A percentile compares a stretch with the other conserved stretches of the same genome.
phyloP scores from a whole-genome alignment of 2,797 vertebrate genomes.

The Synaphobranchus kaupii region DNA sequence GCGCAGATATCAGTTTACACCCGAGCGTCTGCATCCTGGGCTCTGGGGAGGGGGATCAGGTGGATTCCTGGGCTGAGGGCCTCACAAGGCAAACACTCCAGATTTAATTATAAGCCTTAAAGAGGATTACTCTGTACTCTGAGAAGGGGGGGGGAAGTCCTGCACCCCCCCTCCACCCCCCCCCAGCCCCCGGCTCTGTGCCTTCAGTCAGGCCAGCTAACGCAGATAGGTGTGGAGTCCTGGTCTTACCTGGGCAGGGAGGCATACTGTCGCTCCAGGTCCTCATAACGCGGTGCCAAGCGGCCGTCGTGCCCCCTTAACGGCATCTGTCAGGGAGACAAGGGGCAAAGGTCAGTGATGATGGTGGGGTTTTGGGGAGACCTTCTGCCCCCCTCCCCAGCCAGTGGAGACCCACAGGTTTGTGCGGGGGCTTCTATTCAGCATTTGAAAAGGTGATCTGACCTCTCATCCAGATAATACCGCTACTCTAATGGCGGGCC shows the following conservation, averaged over 20 bases:
- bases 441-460: not conserved
- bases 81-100: conserved; percentile 57
- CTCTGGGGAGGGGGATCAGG: conserved; percentile 67
- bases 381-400: not conserved
- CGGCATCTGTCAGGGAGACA: conserved; percentile 74
- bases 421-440: not conserved
- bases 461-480: not conserved
- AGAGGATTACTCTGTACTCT: conserved; percentile 54
- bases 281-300: conserved; percentile 78
- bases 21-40: conserved; percentile 42
- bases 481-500: not conserved
- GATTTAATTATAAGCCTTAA: conserved; percentile 62
- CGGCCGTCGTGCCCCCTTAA: conserved; percentile 79
- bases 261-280: conserved; percentile 87
- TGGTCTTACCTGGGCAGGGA: conserved; percentile 85
- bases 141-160: conserved; percentile 10
- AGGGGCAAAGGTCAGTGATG: not conserved
- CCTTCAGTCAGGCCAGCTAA: not conserved
- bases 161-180: not conserved
- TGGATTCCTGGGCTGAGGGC: conserved; percentile 71
- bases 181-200: not conserved
- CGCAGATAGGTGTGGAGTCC: not conserved
- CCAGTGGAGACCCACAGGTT: not conserved
- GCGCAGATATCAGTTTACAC: not conserved
- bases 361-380: not conserved